phyloP scores from a whole-genome alignment of 2,113 vertebrate species.

The Pogona vitticeps region DNA sequence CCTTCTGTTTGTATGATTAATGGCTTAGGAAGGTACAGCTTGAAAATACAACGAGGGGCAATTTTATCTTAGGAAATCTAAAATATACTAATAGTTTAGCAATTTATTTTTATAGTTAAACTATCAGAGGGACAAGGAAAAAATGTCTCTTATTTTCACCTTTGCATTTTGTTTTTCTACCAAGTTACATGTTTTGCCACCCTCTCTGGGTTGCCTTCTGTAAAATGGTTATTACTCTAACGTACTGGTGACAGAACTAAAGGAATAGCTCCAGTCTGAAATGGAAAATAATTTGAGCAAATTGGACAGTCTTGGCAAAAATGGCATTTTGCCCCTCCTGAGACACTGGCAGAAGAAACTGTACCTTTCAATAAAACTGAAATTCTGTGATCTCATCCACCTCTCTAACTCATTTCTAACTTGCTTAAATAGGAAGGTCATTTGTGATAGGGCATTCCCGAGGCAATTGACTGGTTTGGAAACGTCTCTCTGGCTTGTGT shows the following conservation, averaged over 20 bases:
- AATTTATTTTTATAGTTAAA: conserved; percentile 8
- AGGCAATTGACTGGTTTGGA: no score
- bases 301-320: no score
- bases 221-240: not conserved
- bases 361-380: no score
- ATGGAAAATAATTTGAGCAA: no score
- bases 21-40: conserved; percentile 51
- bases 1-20: conserved; percentile 38
- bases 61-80: conserved; percentile 45
- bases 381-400: no score
- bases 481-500: no score
- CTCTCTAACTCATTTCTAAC: no score
- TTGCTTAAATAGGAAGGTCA: no score
- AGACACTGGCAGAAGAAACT: no score
- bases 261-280: no score
- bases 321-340: no score
- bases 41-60: conserved; percentile 52
- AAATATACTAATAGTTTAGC: conserved; percentile 50
- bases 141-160: not conserved
- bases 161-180: not conserved
- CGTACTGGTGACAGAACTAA: not conserved
- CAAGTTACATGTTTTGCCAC: not conserved
- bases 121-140: not conserved
- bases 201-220: not conserved
- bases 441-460: no score